Conservation (phyloP, 1,140 invertebrate species). For the Theocolax elegans region DNA sequence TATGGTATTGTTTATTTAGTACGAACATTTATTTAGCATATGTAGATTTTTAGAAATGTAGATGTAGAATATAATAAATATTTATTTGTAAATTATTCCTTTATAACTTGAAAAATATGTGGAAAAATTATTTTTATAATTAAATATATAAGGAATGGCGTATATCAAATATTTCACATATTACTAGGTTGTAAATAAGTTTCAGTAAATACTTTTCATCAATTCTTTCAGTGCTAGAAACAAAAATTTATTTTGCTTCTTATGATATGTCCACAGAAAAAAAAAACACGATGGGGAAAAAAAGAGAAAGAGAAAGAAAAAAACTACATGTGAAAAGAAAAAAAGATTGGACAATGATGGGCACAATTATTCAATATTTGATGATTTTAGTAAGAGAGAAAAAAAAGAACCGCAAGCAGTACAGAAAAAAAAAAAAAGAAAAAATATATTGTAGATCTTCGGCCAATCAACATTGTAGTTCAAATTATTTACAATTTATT, state of each 20-base stretch:
- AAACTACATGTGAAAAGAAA: constrained; percentile 66
- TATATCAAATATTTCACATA: constrained; percentile 17
- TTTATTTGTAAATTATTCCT: too few species aligned
- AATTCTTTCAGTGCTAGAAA: constrained; percentile 33
- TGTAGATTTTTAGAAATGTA: not conserved
- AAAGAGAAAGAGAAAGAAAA: constrained; percentile 61
- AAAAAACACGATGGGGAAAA: constrained; percentile 66
- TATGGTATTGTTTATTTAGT: not conserved
- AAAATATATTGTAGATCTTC: constrained; percentile 47
- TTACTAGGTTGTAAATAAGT: constrained; percentile 33
- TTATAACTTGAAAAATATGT: not conserved
- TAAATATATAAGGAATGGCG: constrained; percentile 11
- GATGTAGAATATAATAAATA: not conserved
- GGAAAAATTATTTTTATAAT: not conserved
- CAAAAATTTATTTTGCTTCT: constrained; percentile 62
- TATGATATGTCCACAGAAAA: constrained; percentile 69
- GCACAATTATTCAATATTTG: constrained; percentile 65
- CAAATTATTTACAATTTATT: constrained; percentile 43
- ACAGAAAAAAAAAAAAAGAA: constrained; percentile 38
- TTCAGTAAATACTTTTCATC: constrained; percentile 39
- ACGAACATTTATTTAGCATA: constrained; percentile 8
- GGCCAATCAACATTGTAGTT: constrained; percentile 57
- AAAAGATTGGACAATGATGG: constrained; percentile 66
- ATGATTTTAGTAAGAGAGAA: constrained; percentile 58
- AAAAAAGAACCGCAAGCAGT: constrained; percentile 53